Percentiles rank a stretch among this genome's conserved stretches.
phyloP scores from a whole-genome alignment of 2,797 vertebrate species.

The Passerculus sandwichensis region DNA sequence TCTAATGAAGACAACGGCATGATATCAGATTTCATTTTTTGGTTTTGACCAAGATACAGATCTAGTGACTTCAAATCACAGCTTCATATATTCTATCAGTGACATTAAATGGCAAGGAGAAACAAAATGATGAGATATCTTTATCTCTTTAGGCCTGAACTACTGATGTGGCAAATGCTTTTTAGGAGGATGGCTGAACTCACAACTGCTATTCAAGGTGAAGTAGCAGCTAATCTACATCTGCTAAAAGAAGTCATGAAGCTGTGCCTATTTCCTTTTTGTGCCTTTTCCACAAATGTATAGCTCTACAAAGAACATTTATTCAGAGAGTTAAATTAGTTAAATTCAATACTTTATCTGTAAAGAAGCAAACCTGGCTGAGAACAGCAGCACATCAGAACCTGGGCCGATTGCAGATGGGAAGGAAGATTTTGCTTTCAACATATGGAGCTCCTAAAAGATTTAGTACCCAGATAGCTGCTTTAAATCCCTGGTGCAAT shows the following conservation, averaged over 20 bases:
- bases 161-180: not conserved
- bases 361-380: not conserved
- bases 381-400: not conserved
- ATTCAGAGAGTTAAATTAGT: not conserved
- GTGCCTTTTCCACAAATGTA: not conserved
- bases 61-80: not conserved
- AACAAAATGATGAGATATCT: not conserved
- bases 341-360: not conserved
- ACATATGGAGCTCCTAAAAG: not conserved
- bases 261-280: not conserved
- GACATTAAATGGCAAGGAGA: not conserved
- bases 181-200: not conserved
- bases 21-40: not conserved
- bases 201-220: not conserved
- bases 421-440: not conserved
- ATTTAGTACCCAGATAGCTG: not conserved
- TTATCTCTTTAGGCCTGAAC: not conserved
- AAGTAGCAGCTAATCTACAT: not conserved
- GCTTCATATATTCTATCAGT: not conserved
- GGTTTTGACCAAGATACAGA: not conserved
- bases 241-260: not conserved
- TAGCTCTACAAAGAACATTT: not conserved
- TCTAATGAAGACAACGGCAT: not conserved
- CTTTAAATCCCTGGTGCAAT: not conserved
- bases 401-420: not conserved